phyloP scores from a whole-genome alignment of 2,113 vertebrate species.

The Peromyscus leucopus region DNA sequence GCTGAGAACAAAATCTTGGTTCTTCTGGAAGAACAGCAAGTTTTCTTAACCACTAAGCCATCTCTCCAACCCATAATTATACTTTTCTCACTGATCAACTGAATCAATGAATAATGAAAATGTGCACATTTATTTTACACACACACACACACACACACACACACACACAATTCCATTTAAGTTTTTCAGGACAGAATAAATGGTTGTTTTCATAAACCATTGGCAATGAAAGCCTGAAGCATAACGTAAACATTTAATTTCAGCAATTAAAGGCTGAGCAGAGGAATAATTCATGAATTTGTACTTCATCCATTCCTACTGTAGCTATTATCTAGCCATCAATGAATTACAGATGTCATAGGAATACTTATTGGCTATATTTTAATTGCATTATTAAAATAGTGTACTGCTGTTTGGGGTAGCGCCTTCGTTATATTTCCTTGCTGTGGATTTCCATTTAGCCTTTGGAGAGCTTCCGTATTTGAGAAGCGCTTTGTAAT shows the following conservation, averaged over 20 bases:
- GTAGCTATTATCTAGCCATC: conserved; percentile 36
- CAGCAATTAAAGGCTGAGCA: conserved; percentile 30
- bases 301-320: conserved; percentile 34
- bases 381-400: conserved; percentile 70
- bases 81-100: background rate
- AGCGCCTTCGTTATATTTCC: background rate
- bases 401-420: background rate
- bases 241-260: conserved; percentile 56
- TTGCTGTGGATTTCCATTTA: conserved; percentile 66
- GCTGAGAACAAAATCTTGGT: background rate
- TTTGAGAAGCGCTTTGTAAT: background rate
- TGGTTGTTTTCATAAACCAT: conserved; percentile 40
- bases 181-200: conserved; percentile 5
- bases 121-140: background rate
- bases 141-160: background rate
- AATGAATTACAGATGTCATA: conserved; percentile 46
- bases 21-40: background rate
- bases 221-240: conserved; percentile 12
- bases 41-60: background rate
- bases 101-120: conserved; percentile 27
- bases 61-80: background rate
- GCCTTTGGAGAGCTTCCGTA: conserved; percentile 25
- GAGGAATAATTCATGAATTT: conserved; percentile 64
- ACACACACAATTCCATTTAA: background rate
- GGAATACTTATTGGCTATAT: conserved; percentile 28